These are phyloP conservation scores for Drosophila macrothrix DNA, from an alignment of 2,888 invertebrate species.

Conservation along the genomic window DNA sequence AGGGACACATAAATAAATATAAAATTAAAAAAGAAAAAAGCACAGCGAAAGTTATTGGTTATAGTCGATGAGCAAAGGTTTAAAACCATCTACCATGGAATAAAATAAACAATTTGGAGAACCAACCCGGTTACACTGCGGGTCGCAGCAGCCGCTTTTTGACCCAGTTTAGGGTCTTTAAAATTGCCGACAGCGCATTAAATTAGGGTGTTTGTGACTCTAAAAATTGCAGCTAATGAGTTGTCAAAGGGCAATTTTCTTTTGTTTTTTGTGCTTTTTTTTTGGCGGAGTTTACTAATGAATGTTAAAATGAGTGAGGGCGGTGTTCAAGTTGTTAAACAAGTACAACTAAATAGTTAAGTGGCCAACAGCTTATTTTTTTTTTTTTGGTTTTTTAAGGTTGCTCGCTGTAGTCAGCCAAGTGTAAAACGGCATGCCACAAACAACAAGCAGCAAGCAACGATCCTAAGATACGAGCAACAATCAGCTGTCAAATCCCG, in stretches of 20 bases:
- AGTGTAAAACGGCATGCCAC: conserved; percentile 52
- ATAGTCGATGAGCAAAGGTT: conserved; percentile 50
- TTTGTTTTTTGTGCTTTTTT: neutral
- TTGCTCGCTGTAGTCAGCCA: conserved; percentile 51
- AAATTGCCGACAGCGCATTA: conserved; percentile 8
- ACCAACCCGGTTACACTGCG: conserved; percentile 21
- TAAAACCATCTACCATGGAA: conserved; percentile 31
- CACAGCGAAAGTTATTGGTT: conserved; percentile 67
- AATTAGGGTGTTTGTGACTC: conserved; percentile 33
- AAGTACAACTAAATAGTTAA: conserved; percentile 7
- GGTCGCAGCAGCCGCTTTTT: conserved; percentile 9
- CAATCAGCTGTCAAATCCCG: conserved; percentile 41
- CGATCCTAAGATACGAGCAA: conserved; percentile 29
- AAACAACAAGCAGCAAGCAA: conserved; percentile 7
- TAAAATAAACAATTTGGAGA: conserved; percentile 19
- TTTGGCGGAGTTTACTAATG: neutral
- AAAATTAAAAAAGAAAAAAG: conserved; percentile 15
- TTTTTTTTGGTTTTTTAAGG: conserved; percentile 14
- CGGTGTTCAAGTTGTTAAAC: conserved; percentile 3
- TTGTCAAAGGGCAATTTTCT: conserved; percentile 67
- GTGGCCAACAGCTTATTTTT: neutral
- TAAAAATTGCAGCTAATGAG: conserved; percentile 53
- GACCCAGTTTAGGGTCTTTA: conserved; percentile 57
- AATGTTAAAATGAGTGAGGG: conserved; percentile 26
- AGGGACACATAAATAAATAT: conserved; percentile 24